Conservation (phyloP, 35 echinoderm and acorn worm species). For the Stichopus chloronotus region DNA sequence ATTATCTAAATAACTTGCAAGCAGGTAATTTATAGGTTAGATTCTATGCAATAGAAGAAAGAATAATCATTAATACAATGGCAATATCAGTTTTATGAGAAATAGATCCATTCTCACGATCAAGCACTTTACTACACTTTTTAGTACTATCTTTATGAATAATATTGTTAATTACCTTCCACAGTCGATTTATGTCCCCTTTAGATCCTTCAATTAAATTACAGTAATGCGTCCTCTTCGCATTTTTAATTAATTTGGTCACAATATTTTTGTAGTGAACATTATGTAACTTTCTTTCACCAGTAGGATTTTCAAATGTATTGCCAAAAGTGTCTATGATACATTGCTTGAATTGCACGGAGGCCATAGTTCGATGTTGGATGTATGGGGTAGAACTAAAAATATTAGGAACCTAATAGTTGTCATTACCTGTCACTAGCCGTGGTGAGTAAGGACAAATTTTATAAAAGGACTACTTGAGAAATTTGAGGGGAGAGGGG, state of each 20-base stretch:
- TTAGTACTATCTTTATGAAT: not conserved
- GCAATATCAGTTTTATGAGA: not conserved
- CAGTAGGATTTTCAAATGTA: not conserved
- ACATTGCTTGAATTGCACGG: no score
- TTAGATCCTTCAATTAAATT: conserved; percentile 2
- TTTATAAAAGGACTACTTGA: no score
- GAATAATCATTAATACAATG: conserved; percentile 9
- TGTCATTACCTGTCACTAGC: no score
- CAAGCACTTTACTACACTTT: not conserved
- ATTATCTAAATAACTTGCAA: not conserved
- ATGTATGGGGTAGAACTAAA: no score
- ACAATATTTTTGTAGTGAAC: not conserved
- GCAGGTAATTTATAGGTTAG: not conserved
- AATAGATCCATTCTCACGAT: not conserved
- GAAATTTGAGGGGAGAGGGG: no score
- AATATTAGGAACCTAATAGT: no score
- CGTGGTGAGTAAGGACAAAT: no score
- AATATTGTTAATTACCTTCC: not conserved
- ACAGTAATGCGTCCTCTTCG: not conserved
- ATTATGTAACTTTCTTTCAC: not conserved
- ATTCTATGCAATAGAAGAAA: not conserved
- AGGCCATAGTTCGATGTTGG: no score
- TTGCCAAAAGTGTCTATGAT: no score
- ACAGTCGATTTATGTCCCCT: not conserved
- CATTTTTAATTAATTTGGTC: not conserved